Evolutionary conservation across 2,888 invertebrate genomes (phyloP).

Genomic region (Listrodromus nycthemerus): DNA sequence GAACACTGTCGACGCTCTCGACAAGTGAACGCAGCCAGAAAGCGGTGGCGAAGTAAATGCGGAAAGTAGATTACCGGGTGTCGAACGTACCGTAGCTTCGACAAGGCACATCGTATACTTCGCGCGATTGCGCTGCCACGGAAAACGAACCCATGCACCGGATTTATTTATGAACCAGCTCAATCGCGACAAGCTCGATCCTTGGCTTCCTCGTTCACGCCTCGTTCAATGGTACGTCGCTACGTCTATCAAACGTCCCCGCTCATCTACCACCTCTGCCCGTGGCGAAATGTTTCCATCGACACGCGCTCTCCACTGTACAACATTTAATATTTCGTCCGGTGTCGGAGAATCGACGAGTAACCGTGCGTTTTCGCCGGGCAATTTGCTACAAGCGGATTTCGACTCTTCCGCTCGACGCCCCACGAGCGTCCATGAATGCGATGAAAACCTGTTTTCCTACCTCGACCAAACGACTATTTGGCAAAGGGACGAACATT

Average conservation of each 20-base stretch:
- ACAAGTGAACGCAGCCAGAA: conserved; percentile 54
- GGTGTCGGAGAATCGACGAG: conserved; percentile 10
- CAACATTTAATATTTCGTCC: conserved; percentile 38
- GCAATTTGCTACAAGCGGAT: conserved; percentile 25
- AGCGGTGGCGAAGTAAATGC: conserved; percentile 52
- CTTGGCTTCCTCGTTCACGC: conserved; percentile 32
- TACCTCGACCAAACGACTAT: conserved; percentile 9
- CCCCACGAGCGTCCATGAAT: conserved; percentile 2
- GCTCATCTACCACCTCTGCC: neutral
- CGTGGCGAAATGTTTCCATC: neutral
- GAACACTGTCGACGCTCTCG: conserved; percentile 21
- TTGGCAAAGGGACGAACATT: neutral
- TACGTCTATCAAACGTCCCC: neutral
- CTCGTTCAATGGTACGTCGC: conserved; percentile 15
- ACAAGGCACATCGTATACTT: conserved; percentile 8
- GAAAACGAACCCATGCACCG: conserved; percentile 8
- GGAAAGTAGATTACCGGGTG: conserved; percentile 64
- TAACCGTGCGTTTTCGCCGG: neutral
- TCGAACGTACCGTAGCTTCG: conserved; percentile 41
- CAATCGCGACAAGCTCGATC: conserved; percentile 38
- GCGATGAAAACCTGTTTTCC: conserved; percentile 5
- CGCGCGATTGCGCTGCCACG: neutral
- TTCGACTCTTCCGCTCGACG: conserved; percentile 8
- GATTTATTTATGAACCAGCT: conserved; percentile 62
- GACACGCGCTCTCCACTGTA: conserved; percentile 11